Evolutionary conservation across 2,113 vertebrate species (phyloP), one percentile per base, ranked within the genome.

Genomic region (Oreochromis niloticus): DNA sequence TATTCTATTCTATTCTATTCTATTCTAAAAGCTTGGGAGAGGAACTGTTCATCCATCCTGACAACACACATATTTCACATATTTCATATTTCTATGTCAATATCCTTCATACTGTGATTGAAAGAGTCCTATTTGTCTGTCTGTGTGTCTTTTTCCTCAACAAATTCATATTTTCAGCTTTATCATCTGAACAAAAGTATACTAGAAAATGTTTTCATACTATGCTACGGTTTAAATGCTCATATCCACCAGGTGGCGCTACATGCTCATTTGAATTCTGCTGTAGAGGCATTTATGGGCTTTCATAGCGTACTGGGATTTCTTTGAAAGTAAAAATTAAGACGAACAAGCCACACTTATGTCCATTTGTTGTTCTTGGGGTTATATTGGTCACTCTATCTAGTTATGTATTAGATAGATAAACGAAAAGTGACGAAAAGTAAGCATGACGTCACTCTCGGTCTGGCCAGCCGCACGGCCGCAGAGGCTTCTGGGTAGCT

Each of bases 361-460:
- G 43, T 52, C 46, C 27, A 50, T 32, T 19, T 34, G 43, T 78
- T 78, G 46, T 19, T 50, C 27, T 7, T 7, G 8, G 22, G 6
- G 17, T 78, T 32, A 19, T 78, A 13, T 52, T 17, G 27, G 9
- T 50, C 24, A 75, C 17, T 24, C 16, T 10, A 73, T 27, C 13
- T 27, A 27, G 6, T 41, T 24, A 68, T 9, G 11, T 41, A 41
- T 41, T 75, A 50, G 24, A 75, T 48, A 7, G 71, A 75, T 30
- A 3, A 48, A 48, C 8, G 73, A 78, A 73, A 55, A 79, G 13
- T 5, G 17, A 14, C 34, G 32, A 82, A 89, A 89, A 89, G 85
- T 91, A 92, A 92, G 87, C 56, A 93, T 94, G 88, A 96, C 94
- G 93, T 96, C 90, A 96, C 52, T 52, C 12, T 14, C 71, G 52